These are phyloP conservation scores for Drosophila kurseongensis DNA, from an alignment of 1,140 invertebrate species.

Conservation along the genomic window DNA sequence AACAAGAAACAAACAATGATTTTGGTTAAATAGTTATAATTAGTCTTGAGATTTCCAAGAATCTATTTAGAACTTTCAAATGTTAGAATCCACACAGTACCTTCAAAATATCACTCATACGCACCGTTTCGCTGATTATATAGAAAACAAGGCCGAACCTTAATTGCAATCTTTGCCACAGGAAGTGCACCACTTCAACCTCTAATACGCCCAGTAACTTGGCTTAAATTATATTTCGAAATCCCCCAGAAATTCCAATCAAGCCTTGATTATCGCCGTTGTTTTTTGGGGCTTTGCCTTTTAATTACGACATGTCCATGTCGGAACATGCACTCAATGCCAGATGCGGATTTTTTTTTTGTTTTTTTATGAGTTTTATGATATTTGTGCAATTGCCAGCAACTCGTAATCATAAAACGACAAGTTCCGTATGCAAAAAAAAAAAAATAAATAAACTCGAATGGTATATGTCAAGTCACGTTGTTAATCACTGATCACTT, in stretches of 20 bases:
- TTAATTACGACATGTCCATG: conserved; percentile 49
- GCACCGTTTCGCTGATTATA: conserved; percentile 14
- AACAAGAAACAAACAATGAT: no score
- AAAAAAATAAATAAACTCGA: not conserved
- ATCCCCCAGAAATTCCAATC: conserved; percentile 16
- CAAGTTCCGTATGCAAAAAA: conserved; percentile 40
- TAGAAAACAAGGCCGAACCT: not conserved
- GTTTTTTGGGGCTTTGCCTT: conserved; percentile 30
- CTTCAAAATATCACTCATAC: conserved; percentile 14
- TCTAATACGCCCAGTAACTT: conserved; percentile 14
- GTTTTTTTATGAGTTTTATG: conserved; percentile 41
- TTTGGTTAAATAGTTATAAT: no score
- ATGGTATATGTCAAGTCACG: conserved; percentile 36
- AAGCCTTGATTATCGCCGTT: conserved; percentile 33
- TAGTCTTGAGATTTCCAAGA: no score
- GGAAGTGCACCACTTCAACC: conserved; percentile 20
- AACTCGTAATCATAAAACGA: conserved; percentile 15
- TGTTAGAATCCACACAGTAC: no score
- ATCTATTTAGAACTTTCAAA: no score
- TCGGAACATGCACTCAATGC: conserved; percentile 43
- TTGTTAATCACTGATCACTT: conserved; percentile 27
- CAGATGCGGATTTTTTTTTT: conserved; percentile 27
- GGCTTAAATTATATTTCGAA: conserved; percentile 13
- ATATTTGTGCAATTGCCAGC: conserved; percentile 39
- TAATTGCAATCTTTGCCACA: conserved; percentile 12